Base-by-base conservation (phyloP, 2,113 vertebrate species). In the Mastomys coucha region DNA sequence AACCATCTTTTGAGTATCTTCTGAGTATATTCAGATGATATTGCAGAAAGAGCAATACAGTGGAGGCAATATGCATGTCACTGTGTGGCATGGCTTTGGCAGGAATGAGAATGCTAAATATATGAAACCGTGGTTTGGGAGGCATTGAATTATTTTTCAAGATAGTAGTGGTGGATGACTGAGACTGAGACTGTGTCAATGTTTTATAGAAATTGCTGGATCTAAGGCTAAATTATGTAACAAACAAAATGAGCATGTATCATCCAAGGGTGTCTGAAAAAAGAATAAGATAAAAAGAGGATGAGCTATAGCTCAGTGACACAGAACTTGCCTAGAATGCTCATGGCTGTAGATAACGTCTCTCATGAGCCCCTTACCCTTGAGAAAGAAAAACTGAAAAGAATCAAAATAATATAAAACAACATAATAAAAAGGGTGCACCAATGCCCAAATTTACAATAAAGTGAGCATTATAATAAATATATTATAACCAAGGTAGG, bases 31-130 rank as follows among this genome's bases (percentile, higher is more conserved):
- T 8, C 7, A 53, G 14, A 16, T 33, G 77, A 20, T 56, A 56
- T 4, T n/a, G 31, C 51, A 80, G 77, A 80, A 56, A 36, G 17
- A 80, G 51, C 17, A 36, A 20, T 67, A 14, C 56, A 42, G 17
- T 22, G 33, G 51, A 19, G 11, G 5, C 4, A 7, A 36, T 17
- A 36, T 36, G 36, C 33, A 33, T 20, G 33, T 56, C 13, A 14
- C 1, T 53, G 24, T 8, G 65, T 28, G 2, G 14, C n/a, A 63
- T 9, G 16, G 12, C 3, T 24, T 51, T n/a, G 11, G 16, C 24
- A 10, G 7, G 2, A 5, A 69, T 1, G 5, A 13, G 10, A 58
- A 31, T 36, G 1, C 2, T 31, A 3, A 53, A 53, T 0, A 56
- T 1, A 5, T 42, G 51, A 80, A 33, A 22, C 51, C n/a, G 7